A percentile compares a stretch with the other conserved stretches of the same genome.
phyloP scores from a whole-genome alignment of 2,113 vertebrate species.

The Ptilonorhynchus violaceus region DNA sequence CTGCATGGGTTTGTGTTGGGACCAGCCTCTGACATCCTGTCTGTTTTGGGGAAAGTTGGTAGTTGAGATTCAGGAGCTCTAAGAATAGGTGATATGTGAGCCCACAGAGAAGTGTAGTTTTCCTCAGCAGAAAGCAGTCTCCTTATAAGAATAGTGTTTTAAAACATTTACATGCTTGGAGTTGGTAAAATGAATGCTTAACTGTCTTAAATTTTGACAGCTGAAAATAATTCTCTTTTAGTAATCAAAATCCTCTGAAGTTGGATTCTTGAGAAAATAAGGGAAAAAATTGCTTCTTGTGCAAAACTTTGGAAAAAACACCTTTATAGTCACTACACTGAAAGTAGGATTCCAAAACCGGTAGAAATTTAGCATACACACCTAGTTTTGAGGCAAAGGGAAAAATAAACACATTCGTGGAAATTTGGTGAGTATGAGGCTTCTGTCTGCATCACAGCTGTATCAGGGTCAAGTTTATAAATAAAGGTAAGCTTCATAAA shows the following conservation, averaged over 20 bases:
- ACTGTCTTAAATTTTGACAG: not conserved
- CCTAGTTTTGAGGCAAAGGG: not conserved
- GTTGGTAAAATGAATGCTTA: not conserved
- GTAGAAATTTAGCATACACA: fast-evolving
- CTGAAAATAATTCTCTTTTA: not conserved
- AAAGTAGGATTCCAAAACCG: not conserved
- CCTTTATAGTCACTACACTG: fast-evolving
- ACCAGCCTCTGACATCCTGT: not conserved
- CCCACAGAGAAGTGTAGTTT: not conserved
- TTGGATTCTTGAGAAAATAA: not conserved
- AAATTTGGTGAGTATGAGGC: not conserved
- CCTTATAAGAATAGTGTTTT: not conserved
- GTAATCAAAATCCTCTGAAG: not conserved
- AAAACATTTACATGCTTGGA: fast-evolving
- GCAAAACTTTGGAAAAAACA: not conserved
- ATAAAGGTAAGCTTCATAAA: not conserved
- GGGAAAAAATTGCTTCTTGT: not conserved
- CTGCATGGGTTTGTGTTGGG: not conserved
- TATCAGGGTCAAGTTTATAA: not conserved
- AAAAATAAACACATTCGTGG: not conserved
- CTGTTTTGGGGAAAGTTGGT: not conserved
- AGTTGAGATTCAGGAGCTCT: not conserved
- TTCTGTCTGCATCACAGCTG: not conserved
- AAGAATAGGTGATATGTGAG: not conserved
- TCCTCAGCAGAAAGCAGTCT: not conserved